Percentiles rank a stretch among this genome's conserved stretches.
phyloP scores from a whole-genome alignment of 2,797 vertebrate genomes.

The Epinephelus malabaricus region DNA sequence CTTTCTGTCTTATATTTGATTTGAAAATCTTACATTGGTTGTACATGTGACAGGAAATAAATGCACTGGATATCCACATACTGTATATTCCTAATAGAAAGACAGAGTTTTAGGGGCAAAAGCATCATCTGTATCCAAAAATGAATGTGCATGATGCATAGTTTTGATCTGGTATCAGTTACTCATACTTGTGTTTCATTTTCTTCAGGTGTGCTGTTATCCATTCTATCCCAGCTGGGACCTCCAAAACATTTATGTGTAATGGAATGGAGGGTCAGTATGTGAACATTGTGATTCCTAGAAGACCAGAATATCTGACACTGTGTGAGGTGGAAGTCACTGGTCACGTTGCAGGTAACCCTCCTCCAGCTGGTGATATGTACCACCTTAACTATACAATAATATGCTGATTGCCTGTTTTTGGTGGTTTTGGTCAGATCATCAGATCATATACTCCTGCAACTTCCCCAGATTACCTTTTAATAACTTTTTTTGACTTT shows the following conservation, averaged over 20 bases:
- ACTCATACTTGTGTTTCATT: too few relatives aligned
- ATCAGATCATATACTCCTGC: not conserved
- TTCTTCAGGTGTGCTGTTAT: too few relatives aligned
- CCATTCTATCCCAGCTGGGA: too few relatives aligned
- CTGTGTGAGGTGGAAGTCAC: conserved; percentile 23
- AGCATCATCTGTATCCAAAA: not conserved
- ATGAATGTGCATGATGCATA: too few relatives aligned
- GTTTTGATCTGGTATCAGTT: too few relatives aligned
- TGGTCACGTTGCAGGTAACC: too few relatives aligned
- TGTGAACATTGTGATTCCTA: too few relatives aligned
- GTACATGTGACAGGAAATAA: not conserved
- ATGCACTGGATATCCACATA: not conserved
- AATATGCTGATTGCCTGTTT: not conserved
- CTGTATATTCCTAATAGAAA: not conserved
- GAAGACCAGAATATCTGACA: not conserved
- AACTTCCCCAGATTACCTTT: not conserved
- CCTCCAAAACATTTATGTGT: too few relatives aligned
- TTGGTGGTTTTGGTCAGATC: too few relatives aligned
- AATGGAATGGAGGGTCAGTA: too few relatives aligned
- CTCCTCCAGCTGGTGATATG: too few relatives aligned
- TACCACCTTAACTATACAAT: too few relatives aligned
- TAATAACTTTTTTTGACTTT: not conserved
- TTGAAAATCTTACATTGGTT: not conserved
- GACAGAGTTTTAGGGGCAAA: not conserved
- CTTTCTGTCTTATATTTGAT: not conserved